A percentile compares a stretch with the other conserved stretches of the same genome.
phyloP scores from a whole-genome alignment of 2,888 invertebrate species.

The Capitulum mitella region DNA sequence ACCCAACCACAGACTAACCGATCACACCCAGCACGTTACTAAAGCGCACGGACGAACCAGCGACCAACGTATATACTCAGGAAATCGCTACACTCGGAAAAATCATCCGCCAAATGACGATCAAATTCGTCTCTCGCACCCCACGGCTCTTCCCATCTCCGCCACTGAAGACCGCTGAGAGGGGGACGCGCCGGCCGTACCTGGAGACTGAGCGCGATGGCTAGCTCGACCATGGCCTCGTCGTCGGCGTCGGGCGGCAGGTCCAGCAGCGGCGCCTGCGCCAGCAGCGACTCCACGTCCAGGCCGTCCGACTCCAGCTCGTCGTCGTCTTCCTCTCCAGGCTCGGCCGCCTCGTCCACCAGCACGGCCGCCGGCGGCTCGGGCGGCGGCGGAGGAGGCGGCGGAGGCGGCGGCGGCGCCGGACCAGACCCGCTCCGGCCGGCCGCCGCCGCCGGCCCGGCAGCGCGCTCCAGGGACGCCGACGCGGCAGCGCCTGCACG shows the following conservation, averaged over 20 bases:
- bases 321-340: constrained; percentile 27
- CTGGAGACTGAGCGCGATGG: constrained; percentile 87
- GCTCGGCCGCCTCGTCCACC: constrained; percentile 30
- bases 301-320: constrained; percentile 4
- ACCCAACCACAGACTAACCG: too few species aligned
- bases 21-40: too few species aligned
- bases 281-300: constrained; percentile 24
- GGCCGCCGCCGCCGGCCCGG: constrained; percentile 40
- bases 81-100: too few species aligned
- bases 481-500: constrained; percentile 15
- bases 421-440: constrained; percentile 23
- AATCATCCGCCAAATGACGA: too few species aligned
- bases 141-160: too few species aligned
- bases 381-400: neutral
- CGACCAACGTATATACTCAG: too few species aligned
- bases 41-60: too few species aligned
- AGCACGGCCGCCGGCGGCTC: neutral
- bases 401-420: too few species aligned
- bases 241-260: constrained; percentile 91
- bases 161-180: too few species aligned
- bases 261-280: constrained; percentile 56
- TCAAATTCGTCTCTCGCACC: too few species aligned
- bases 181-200: constrained; percentile 56
- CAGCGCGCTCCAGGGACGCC: constrained; percentile 9
- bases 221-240: constrained; percentile 92